Evolutionary conservation across 2,888 invertebrate species (phyloP), one percentile per base, ranked within the genome.

Genomic region (Nebria salina): DNA sequence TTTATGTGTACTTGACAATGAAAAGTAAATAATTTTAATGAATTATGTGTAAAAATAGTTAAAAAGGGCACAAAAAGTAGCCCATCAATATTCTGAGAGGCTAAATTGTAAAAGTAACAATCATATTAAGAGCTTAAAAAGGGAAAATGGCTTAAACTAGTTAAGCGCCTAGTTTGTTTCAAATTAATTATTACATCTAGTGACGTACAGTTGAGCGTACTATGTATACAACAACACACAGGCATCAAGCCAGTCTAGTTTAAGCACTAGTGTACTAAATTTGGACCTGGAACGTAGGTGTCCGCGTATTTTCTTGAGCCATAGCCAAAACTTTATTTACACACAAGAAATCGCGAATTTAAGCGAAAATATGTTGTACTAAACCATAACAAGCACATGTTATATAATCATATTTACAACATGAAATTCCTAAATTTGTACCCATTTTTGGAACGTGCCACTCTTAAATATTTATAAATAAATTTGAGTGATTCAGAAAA

Each of bases 321-420:
- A 15, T 3, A 7, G 75, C 75, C 75, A 75, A 75, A 2, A 54
- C 20, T 75, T 75, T 75, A 75, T 75, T 75, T 75, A 75, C 75
- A 64, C 15, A 75, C 75, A 75, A 73, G 41, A 26, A 15, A 15
- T 73, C n/a, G 42, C 41, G 41, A n/a, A 73, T 73, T 15, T 34
- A 9, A 41, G 20, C 73, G 73, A 73, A 72, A 73, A 73, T 73
- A 34, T 34, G 34, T 34, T 68, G 9, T 68, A 15, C 13, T 68
- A 68, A 25, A 25, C 26, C 25, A 20, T 25, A 68, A 68, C 72
- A 72, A 72, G 72, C 2, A 72, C 72, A 72, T 1, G 20, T 34
- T 72, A 34, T 72, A 72, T 25, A 72, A 72, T 26, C 41, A 72
- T 25, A 54, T 8, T 13, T 11, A 11, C 54, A 8, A 54, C 13